phyloP scores from a whole-genome alignment of 2,113 vertebrate genomes.

The Platichthys stellatus region DNA sequence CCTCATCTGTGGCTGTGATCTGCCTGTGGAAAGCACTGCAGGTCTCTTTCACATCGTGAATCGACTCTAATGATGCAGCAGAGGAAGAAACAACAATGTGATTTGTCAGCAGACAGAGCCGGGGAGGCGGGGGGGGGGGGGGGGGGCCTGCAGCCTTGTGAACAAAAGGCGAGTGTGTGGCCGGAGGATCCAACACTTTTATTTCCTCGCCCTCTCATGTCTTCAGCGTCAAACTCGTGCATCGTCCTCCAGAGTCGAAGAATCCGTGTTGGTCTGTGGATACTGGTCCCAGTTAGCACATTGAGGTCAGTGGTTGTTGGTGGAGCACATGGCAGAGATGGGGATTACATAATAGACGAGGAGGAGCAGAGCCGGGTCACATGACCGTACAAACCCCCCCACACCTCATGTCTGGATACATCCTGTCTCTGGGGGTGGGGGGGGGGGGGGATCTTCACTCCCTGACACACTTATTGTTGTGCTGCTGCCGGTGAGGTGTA shows the following conservation, averaged over 20 bases:
- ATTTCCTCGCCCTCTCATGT: background rate
- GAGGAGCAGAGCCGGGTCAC: slow-evolving; percentile 59
- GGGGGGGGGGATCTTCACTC: slow-evolving; percentile 37
- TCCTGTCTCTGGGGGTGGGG: slow-evolving; percentile 44
- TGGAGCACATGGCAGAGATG: slow-evolving; percentile 54
- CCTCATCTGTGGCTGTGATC: background rate
- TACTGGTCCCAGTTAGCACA: slow-evolving; percentile 28
- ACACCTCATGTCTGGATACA: slow-evolving; percentile 49
- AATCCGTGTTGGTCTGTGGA: background rate
- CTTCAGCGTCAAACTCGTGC: background rate
- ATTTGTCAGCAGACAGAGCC: slow-evolving; percentile 17
- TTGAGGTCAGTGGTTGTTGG: slow-evolving; percentile 49
- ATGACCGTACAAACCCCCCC: slow-evolving; percentile 58
- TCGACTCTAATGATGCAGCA: slow-evolving; percentile 8
- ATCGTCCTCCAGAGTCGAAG: background rate
- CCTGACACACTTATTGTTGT: slow-evolving; percentile 40
- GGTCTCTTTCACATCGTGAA: background rate
- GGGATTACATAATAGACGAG: slow-evolving; percentile 68
- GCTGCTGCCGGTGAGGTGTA: slow-evolving; percentile 14
- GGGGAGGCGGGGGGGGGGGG: slow-evolving; percentile 38
- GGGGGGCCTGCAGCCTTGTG: slow-evolving; percentile 30
- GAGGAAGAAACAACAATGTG: slow-evolving; percentile 1
- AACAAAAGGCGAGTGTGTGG: slow-evolving; percentile 27
- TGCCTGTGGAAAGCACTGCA: too few relatives aligned
- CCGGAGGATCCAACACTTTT: background rate